Base-by-base conservation (phyloP, 1,140 invertebrate species). In the Chrysopa pallens region DNA sequence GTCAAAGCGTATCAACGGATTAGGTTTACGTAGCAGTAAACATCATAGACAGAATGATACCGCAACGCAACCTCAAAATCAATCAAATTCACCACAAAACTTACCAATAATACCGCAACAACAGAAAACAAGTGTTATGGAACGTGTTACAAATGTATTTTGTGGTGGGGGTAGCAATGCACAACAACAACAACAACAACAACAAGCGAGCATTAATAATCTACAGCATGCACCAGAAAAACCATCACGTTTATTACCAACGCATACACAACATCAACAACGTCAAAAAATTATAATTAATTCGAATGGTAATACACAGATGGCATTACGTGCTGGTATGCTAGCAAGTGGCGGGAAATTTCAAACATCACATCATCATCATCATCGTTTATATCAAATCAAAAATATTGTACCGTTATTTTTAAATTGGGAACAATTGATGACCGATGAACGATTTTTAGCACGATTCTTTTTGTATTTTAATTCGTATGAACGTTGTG, bases 381-480 rank as follows among this genome's bases (percentile, higher is more conserved):
- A 48, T 27, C 44, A 42, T 11, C 17, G 17, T 23, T 23, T 27
- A 14, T 28, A 52, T 43, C 46, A 56, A 13, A 44, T 47, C 29
- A 61, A 60, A 43, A 52, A 51, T 27, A 23, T 23, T 23, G 52
- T 57, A 50, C 69, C 63, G 4, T 58, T 63, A 23, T 69, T 71
- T 5, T 60, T 76, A 12, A 68, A 72, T 37, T 82, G 80, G 74
- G 73, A 78, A 12, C 82, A 87, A 50, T 64, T 92, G 45, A 70
- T 88, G 52, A 63, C 75, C 47, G 85, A 93, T 54, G 86, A 90
- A 46, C 67, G 76, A 45, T 93, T 93, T 60, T 71, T 93, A 8
- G 69, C 69, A 15, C 69, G 72, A 46, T 88, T 93, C 64, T 92
- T 93, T 64, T 66, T 77, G 11, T 91, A 89, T 56, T 91, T 93